Evolutionary conservation across 2,113 vertebrate species (phyloP), one percentile per base, ranked within the genome.

Genomic region (Trichechus manatus): DNA sequence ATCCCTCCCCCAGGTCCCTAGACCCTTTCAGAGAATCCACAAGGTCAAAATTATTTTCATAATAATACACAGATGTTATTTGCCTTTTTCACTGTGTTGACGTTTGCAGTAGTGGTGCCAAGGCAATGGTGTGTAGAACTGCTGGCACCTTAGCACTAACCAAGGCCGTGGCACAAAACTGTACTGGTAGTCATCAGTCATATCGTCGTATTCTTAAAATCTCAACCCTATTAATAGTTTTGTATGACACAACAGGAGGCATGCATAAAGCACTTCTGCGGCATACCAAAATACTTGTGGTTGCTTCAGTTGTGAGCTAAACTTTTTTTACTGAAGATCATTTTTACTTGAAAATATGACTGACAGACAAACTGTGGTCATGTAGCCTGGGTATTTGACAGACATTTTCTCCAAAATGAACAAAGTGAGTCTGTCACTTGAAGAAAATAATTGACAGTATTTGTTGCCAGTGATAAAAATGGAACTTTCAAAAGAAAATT

Each of bases 341-440:
- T 78, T 74, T 95, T 95, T 97, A 70, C 79, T 91, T 94, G 85
- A 83, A 86, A 96, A 64, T 94, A 36, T 59, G 19, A 87, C 33
- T 93, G 56, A 90, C 44, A 77, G 14, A 44, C 42, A 96, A 42
- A 87, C 44, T 82, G 5, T 25, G 25, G n/a, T 85, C 85, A 44
- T 20, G 5, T 77, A 81, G 47, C 50, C 50, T 89, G 5, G 27
- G 9, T 81, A 70, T 59, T 90, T 95, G 36, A 42, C 22, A 86
- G 47, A 93, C 27, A 42, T 75, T 96, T 96, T 95, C 78, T 96
- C 50, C 44, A 84, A 36, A 95, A 95, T 39, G 39, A 96, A n/a
- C 84, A 94, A 89, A 95, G 25, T 63, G 7, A 80, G 17, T 66
- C n/a, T 82, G 64, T 95, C 56, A 89, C 31, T 90, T 53, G 36